phyloP scores from a whole-genome alignment of 1,140 invertebrate species.

The Pachypeltis micranthus region DNA sequence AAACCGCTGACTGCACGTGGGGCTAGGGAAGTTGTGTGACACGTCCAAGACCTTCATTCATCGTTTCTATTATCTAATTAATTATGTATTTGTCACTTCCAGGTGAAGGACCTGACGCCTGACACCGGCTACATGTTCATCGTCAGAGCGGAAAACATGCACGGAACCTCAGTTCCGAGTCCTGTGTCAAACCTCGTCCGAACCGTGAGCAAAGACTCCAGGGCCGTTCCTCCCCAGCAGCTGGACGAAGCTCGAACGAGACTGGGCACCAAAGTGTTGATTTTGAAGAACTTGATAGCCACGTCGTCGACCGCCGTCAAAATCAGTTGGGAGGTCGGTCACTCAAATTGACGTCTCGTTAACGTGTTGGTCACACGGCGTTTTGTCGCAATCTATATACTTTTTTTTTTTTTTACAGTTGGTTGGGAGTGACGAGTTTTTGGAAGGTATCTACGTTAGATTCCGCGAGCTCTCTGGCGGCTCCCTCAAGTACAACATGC shows the following conservation, averaged over 20 bases:
- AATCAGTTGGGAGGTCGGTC: constrained; percentile 57
- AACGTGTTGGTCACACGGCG: too few species aligned
- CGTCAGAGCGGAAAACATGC: constrained; percentile 74
- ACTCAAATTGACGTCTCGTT: too few species aligned
- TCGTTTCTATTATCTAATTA: too few species aligned
- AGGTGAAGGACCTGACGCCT: constrained; percentile 56
- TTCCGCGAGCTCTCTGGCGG: constrained; percentile 64
- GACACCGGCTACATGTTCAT: constrained; percentile 79
- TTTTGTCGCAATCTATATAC: too few species aligned
- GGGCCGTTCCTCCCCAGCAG: constrained; percentile 64
- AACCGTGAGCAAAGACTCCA: constrained; percentile 50
- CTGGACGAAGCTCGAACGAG: constrained; percentile 63
- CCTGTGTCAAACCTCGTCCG: constrained; percentile 51
- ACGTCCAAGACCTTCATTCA: too few species aligned
- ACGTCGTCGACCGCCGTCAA: constrained; percentile 68
- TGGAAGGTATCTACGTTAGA: constrained; percentile 87
- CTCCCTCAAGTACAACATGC: constrained; percentile 51
- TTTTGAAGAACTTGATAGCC: constrained; percentile 61
- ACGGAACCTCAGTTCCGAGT: constrained; percentile 62
- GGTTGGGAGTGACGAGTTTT: constrained; percentile 40
- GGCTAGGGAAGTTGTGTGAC: too few species aligned
- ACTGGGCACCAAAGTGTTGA: constrained; percentile 68
- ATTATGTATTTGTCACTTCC: constrained; percentile 27
- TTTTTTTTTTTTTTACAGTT: constrained; percentile 35
- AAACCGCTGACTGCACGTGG: too few species aligned